A percentile compares a stretch with the other conserved stretches of the same genome.
Conservation (phyloP, 2,888 invertebrate genomes). For the Augiades crinisus region DNA sequence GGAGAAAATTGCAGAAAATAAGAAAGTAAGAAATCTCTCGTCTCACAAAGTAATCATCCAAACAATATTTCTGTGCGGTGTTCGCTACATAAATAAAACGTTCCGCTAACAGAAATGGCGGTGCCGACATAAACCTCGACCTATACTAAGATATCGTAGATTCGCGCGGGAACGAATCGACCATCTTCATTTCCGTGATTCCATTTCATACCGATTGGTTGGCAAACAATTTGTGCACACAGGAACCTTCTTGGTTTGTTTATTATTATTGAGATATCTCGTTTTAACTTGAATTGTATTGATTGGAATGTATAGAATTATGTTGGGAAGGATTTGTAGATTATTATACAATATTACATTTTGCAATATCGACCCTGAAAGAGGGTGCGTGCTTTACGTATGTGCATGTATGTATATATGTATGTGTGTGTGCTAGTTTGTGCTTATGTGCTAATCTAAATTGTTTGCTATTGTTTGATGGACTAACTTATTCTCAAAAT, state of each 20-base stretch:
- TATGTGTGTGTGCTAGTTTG: too few species aligned
- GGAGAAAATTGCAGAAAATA: background rate
- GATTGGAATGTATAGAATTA: background rate
- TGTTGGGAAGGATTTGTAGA: too few species aligned
- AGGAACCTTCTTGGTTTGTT: slow-evolving; percentile 6
- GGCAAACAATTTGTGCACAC: slow-evolving; percentile 15
- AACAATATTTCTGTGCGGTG: slow-evolving; percentile 7
- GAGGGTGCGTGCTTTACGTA: too few species aligned
- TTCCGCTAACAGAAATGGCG: slow-evolving; percentile 5
- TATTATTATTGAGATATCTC: slow-evolving; percentile 9
- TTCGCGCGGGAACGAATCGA: slow-evolving; percentile 13
- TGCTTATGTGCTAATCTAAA: too few species aligned
- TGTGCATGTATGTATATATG: too few species aligned
- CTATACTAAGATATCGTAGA: slow-evolving; percentile 17
- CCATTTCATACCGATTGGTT: slow-evolving; percentile 18
- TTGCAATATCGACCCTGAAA: too few species aligned
- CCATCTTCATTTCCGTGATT: slow-evolving; percentile 25
- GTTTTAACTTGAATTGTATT: background rate
- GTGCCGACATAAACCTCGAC: slow-evolving; percentile 1
- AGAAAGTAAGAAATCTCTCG: background rate
- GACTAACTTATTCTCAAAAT: too few species aligned
- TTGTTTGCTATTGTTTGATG: too few species aligned
- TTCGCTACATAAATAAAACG: slow-evolving; percentile 8
- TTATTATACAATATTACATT: too few species aligned
- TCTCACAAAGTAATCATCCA: slow-evolving; percentile 1